Evolutionary conservation across 2,797 vertebrate genomes (phyloP).

Genomic region (Avahi laniger): DNA sequence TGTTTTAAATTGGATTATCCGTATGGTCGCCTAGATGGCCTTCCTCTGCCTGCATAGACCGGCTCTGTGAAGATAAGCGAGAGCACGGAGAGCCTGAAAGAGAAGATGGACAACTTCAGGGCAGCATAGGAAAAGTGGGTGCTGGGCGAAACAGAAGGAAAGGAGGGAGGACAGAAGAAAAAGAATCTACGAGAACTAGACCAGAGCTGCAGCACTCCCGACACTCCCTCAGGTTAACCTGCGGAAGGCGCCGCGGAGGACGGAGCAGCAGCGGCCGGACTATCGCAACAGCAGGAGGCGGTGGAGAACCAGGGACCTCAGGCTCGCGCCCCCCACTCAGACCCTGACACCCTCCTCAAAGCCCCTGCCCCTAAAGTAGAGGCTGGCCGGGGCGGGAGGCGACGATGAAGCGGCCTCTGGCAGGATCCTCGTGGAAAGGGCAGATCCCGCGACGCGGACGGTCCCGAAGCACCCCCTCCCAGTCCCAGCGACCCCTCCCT

Average conservation of each 20-base stretch:
- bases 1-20: not conserved
- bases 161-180: not conserved
- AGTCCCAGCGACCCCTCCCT: not conserved
- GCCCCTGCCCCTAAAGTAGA: not conserved
- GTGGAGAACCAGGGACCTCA: not conserved
- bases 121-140: not conserved
- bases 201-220: not conserved
- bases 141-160: not conserved
- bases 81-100: not conserved
- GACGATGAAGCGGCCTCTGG: fast-evolving
- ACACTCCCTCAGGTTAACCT: not conserved
- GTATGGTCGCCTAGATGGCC: not conserved
- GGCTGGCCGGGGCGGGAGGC: fast-evolving
- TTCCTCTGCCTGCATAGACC: not conserved
- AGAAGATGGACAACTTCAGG: not conserved
- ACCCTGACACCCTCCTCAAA: not conserved
- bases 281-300: fast-evolving
- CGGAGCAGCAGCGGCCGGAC: fast-evolving
- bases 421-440: not conserved
- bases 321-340: not conserved
- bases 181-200: not conserved
- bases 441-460: no score
- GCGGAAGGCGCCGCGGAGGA: not conserved
- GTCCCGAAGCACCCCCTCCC: no score
- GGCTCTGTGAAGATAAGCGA: fast-evolving